phyloP scores from a whole-genome alignment of 2,113 vertebrate genomes.

The Acinonyx jubatus region DNA sequence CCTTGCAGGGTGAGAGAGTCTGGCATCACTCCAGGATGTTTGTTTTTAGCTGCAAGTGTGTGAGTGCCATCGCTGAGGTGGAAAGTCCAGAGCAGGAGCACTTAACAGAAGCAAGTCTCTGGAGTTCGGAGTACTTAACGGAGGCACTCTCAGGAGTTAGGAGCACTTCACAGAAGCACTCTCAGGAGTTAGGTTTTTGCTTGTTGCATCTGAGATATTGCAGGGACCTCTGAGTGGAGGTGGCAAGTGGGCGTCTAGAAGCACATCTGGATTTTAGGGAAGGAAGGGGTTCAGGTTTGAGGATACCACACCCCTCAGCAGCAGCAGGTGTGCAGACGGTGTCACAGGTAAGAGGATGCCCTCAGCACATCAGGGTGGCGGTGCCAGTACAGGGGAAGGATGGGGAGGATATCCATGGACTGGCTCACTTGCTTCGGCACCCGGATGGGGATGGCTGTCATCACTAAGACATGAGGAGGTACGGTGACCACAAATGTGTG shows the following conservation, averaged over 20 bases:
- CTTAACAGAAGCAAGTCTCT: background rate
- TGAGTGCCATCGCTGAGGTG: background rate
- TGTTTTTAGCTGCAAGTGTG: background rate
- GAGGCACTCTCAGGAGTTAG: background rate
- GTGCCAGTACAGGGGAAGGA: background rate
- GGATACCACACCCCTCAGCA: no score
- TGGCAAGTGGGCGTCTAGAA: background rate
- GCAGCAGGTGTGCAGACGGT: background rate
- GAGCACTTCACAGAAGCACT: background rate
- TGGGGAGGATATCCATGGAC: background rate
- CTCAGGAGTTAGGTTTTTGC: background rate
- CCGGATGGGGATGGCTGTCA: background rate
- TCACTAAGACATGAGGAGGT: background rate
- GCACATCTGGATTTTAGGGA: background rate
- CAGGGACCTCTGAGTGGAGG: background rate
- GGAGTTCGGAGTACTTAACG: background rate
- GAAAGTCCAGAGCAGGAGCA: background rate
- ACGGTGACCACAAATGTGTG: background rate
- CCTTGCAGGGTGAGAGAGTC: background rate
- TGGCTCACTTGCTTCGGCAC: no score
- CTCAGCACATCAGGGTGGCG: background rate
- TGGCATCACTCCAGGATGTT: background rate
- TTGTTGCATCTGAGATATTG: background rate
- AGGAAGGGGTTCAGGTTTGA: background rate
- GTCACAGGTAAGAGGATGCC: background rate